Percentiles rank a stretch among this genome's conserved stretches.
phyloP scores from a whole-genome alignment of 2,888 invertebrate genomes.

The Eupeodes latifasciatus region DNA sequence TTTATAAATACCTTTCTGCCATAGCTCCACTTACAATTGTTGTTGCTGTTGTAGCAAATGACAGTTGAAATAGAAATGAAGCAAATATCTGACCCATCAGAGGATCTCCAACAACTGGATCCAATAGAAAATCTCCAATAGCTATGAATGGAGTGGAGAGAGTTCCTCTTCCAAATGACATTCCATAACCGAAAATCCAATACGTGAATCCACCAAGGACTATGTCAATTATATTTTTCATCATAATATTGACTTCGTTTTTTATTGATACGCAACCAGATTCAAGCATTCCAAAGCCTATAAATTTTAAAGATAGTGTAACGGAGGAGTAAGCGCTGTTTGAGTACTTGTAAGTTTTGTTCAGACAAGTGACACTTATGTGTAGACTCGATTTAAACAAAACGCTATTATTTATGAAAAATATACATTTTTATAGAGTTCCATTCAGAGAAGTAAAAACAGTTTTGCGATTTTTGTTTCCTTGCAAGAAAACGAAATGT shows the following conservation, averaged over 20 bases:
- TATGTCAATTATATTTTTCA: constrained; percentile 97
- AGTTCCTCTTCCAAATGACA: constrained; percentile 92
- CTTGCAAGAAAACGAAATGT: too few relatives aligned
- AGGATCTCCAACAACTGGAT: constrained; percentile 89
- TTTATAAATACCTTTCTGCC: constrained; percentile 91
- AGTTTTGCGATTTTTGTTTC: too few relatives aligned
- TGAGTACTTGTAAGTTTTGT: too few relatives aligned
- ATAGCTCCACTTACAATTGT: constrained; percentile 97
- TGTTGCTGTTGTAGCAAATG: constrained; percentile 93
- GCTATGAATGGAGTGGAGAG: constrained; percentile 92
- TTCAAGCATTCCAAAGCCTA: constrained; percentile 97
- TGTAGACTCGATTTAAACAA: too few relatives aligned
- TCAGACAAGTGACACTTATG: too few relatives aligned
- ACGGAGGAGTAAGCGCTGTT: too few relatives aligned
- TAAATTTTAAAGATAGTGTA: constrained; percentile 33
- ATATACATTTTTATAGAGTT: too few relatives aligned
- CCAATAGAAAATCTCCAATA: constrained; percentile 92
- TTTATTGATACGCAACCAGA: constrained; percentile 96
- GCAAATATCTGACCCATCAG: constrained; percentile 94
- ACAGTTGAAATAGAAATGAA: constrained; percentile 95
- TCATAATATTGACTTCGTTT: constrained; percentile 98
- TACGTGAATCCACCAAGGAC: constrained; percentile 95
- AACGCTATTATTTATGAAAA: too few relatives aligned
- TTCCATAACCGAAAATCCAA: constrained; percentile 97
- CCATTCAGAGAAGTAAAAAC: too few relatives aligned